A percentile compares a stretch with the other conserved stretches of the same genome.
Evolutionary conservation across 2,888 invertebrate species (phyloP).

Genomic region (Caenorhabditis sinica): DNA sequence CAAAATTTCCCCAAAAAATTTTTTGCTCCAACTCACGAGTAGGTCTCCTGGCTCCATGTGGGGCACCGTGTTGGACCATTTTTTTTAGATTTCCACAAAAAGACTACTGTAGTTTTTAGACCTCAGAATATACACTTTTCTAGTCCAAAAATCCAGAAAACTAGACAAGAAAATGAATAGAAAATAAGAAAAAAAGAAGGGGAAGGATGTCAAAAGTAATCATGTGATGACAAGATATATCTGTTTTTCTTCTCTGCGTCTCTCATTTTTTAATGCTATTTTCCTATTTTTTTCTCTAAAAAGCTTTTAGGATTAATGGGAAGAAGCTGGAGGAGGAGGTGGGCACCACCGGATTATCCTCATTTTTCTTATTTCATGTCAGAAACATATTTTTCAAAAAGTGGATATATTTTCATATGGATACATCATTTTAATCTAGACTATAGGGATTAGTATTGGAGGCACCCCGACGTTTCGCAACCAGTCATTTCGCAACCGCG

Average conservation of each 20-base stretch:
- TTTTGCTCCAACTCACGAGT: conserved; percentile 52
- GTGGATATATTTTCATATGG: too few species aligned
- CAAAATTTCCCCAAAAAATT: conserved; percentile 1
- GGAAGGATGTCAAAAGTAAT: conserved; percentile 38
- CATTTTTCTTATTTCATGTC: conserved; percentile 3
- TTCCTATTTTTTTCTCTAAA: neutral
- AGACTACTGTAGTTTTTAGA: too few species aligned
- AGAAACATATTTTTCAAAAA: conserved; percentile 5
- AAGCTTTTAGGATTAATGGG: conserved; percentile 11
- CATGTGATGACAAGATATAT: conserved; percentile 37
- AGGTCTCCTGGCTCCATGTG: conserved; percentile 34
- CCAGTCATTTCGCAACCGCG: too few species aligned
- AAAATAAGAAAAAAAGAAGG: neutral
- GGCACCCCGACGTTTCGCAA: too few species aligned
- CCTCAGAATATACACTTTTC: too few species aligned
- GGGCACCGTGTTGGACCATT: conserved; percentile 24
- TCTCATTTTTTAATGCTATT: neutral
- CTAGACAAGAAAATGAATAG: neutral
- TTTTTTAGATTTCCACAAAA: conserved; percentile 13
- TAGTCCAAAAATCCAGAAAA: neutral
- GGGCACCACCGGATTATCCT: conserved; percentile 11
- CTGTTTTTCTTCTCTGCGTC: neutral
- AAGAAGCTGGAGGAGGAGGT: neutral
- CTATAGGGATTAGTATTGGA: too few species aligned
- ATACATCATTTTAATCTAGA: too few species aligned